A percentile compares a stretch with the other conserved stretches of the same genome.
phyloP scores from a whole-genome alignment of 2,888 invertebrate genomes.

The Himalopsyche kuldschensis region DNA sequence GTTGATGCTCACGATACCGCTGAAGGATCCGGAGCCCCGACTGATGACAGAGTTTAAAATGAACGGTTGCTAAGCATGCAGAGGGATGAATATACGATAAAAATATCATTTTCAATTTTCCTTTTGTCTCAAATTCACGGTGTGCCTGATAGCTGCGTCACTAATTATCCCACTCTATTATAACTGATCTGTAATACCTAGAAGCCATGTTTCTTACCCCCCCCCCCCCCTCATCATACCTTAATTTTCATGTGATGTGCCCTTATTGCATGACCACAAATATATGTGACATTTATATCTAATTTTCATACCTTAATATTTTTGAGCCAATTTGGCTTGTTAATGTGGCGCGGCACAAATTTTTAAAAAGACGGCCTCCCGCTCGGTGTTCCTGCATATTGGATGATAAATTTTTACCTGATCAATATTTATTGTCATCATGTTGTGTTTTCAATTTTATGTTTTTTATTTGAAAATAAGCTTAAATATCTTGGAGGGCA shows the following conservation, averaged over 20 bases:
- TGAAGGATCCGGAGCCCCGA: conserved; percentile 20
- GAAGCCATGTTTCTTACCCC: no score
- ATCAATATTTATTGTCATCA: neutral
- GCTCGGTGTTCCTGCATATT: no score
- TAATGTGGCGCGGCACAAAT: no score
- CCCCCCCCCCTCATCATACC: no score
- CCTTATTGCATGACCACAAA: no score
- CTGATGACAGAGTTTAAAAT: neutral
- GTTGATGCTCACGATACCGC: conserved; percentile 44
- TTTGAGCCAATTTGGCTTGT: no score
- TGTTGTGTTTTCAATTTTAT: neutral
- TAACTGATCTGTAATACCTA: neutral
- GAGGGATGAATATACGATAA: neutral
- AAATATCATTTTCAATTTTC: neutral
- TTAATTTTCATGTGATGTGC: no score
- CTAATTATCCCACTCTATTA: neutral
- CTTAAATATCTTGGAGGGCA: neutral
- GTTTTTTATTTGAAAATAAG: neutral
- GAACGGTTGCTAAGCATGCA: neutral
- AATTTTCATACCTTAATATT: no score
- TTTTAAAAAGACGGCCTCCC: no score
- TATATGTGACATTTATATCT: no score
- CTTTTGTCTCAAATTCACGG: neutral
- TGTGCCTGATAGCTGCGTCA: neutral
- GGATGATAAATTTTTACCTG: neutral